phyloP scores from a whole-genome alignment of 2,888 invertebrate species.

The Fissipunctia ypsillon region DNA sequence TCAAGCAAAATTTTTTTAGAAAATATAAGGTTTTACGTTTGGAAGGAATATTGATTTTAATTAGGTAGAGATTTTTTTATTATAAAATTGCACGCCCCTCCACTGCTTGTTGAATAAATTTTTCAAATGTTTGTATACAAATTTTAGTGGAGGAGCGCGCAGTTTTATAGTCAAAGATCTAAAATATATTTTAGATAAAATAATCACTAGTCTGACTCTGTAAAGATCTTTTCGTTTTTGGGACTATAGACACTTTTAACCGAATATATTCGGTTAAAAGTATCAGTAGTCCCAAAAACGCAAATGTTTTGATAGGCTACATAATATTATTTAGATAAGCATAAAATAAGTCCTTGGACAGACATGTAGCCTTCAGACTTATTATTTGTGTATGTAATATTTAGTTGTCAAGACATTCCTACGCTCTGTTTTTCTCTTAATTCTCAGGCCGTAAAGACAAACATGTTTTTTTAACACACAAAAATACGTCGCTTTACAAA shows the following conservation, averaged over 20 bases:
- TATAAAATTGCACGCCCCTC: too few relatives aligned
- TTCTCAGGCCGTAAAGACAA: background rate
- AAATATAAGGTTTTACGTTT: background rate
- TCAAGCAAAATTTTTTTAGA: background rate
- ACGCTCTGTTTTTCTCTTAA: background rate
- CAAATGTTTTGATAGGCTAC: constrained; percentile 10
- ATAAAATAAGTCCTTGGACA: constrained; percentile 8
- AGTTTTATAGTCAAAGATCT: too few relatives aligned
- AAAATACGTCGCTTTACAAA: background rate
- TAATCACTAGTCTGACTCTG: too few relatives aligned
- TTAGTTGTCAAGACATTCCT: background rate
- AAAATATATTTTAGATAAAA: too few relatives aligned
- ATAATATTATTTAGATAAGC: constrained; percentile 7
- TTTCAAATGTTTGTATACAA: too few relatives aligned
- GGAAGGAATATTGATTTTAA: background rate
- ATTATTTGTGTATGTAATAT: constrained; percentile 6
- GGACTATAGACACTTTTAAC: too few relatives aligned
- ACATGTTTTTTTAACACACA: constrained; percentile 30
- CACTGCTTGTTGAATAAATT: too few relatives aligned
- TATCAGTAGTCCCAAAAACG: background rate
- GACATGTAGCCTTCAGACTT: constrained; percentile 5
- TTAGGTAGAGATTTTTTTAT: too few relatives aligned
- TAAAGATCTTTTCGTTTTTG: too few relatives aligned
- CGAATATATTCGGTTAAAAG: too few relatives aligned
- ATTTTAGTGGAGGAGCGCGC: too few relatives aligned